Base-by-base conservation (phyloP, 2,797 vertebrate genomes). In the Coregonus sp. region DNA sequence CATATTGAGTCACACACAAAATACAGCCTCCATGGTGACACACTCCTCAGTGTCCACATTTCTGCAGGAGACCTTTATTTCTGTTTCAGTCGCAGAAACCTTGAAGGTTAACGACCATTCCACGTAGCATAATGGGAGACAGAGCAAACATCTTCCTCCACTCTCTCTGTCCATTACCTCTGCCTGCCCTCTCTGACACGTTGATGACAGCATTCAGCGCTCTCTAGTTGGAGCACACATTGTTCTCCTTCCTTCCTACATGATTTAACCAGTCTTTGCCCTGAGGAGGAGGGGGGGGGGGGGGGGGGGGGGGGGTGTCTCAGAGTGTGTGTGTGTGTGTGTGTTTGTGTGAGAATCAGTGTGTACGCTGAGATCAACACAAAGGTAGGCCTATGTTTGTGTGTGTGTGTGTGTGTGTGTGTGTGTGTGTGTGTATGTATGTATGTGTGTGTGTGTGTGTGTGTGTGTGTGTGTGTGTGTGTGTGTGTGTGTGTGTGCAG, bases 101-200 rank as follows among this genome's bases (percentile, higher is more conserved):
- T 78, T 87, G 88, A 92, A 92, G 91, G 90, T 88, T 92, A 92
- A 92, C 75, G 89, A 89, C 83, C 33, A 66, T 77, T 89, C 72
- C 83, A 77, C 9, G 67, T 75, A 80, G 85, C 84, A 85, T 90
- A 89, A 88, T 84, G 87, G 78, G 80, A 78, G 80, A 6, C 63
- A 87, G 81, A 91, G 89, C 85, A 91, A 92, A 93, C 90, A 90
- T 73, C 75, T 65, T 63, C 54, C 18, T 59, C 54, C 11, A 63
- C 59, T 25, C 71, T 5, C 81, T 77, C 75, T 75, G 80, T 81
- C 83, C 73, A 70, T 84, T 90, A 74, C 54, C 86, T 87, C 83
- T 29, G 78, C 50, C 5, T 25, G 7, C 59, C 11, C 25, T 63
- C 40, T 9, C 59, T 25, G n/a, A 63, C 59, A 63, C 59, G 7